Conservation (phyloP, 2,888 invertebrate genomes). For the Parapristionchus giblindavisi region DNA sequence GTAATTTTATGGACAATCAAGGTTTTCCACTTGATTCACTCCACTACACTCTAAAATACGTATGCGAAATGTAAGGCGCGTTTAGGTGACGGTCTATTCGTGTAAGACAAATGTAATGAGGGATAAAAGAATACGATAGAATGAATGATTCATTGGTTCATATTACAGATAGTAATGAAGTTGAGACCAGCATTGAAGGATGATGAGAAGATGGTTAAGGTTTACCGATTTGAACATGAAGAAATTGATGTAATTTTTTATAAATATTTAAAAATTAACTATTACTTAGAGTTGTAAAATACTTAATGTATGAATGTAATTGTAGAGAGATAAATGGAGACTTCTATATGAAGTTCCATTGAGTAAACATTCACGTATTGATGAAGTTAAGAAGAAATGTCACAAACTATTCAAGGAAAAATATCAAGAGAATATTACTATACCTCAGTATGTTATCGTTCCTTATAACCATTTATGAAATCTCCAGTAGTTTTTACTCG, state of each 20-base stretch:
- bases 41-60: too few relatives aligned
- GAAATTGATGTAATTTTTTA: constrained; percentile 42
- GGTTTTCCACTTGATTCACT: too few relatives aligned
- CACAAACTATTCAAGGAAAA: constrained; percentile 50
- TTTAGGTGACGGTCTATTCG: too few relatives aligned
- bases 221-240: constrained; percentile 49
- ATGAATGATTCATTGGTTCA: neutral
- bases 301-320: neutral
- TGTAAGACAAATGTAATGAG: too few relatives aligned
- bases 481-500: neutral
- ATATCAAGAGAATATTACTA: constrained; percentile 47
- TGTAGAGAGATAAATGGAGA: constrained; percentile 43
- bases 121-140: too few relatives aligned
- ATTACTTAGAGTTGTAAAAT: neutral
- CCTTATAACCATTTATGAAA: neutral
- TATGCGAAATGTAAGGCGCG: too few relatives aligned
- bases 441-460: constrained; percentile 44
- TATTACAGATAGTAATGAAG: constrained; percentile 48
- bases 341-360: constrained; percentile 56
- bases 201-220: constrained; percentile 51
- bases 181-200: constrained; percentile 54
- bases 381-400: constrained; percentile 54
- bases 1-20: too few relatives aligned
- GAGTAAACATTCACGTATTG: constrained; percentile 42
- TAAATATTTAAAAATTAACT: neutral